Base-by-base conservation (phyloP, 2,888 invertebrate genomes). In the Allophyes oxyacanthae region DNA sequence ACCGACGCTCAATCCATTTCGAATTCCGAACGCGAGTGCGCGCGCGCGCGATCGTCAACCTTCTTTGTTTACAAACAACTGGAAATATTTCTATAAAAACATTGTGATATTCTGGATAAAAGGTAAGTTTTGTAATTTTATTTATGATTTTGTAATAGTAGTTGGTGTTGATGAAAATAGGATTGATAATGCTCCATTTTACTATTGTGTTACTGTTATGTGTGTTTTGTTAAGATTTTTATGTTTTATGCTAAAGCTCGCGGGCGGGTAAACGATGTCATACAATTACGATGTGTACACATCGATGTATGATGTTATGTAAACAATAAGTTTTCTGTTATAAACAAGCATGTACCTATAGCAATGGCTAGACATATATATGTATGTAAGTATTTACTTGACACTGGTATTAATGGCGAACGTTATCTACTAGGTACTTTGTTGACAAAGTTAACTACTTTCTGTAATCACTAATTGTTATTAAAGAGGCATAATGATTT, bases 41-140 rank as follows among this genome's bases (percentile, higher is more conserved):
- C 75, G 73, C 72, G 66, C 62, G 75, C 73, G 69, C 69, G 53
- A 54, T 53, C 45, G 50, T 30, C 9, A 20, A 13, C 25, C 41
- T 30, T 28, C 50, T 70, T 81, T 84, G 84, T 84, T 84, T 84
- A 84, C 82, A 79, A 84, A 84, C 83, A 82, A 63, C 44, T 48
- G 25, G 32, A 49, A 51, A 14, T 11, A 8, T 53, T 58, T n/a
- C 51, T 42, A 28, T 6, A 33, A 43, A 46, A 44, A 32, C 32
- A 32, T 48, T 41, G 49, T 55, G 55, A 38, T 51, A 34, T 54
- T 45, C 41, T 38, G 46, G 11, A 5, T 41, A 32, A 1, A 51
- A 56, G 75, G 75, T 75, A 44, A 43, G 75, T 59, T 32, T 36
- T n/a, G 4, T 20, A 3, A 20, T 11, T 40, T 9, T 11, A 25